These are phyloP conservation scores for Cyclura pinguis DNA, from an alignment of 2,797 vertebrate genomes.

Conservation along the genomic window DNA sequence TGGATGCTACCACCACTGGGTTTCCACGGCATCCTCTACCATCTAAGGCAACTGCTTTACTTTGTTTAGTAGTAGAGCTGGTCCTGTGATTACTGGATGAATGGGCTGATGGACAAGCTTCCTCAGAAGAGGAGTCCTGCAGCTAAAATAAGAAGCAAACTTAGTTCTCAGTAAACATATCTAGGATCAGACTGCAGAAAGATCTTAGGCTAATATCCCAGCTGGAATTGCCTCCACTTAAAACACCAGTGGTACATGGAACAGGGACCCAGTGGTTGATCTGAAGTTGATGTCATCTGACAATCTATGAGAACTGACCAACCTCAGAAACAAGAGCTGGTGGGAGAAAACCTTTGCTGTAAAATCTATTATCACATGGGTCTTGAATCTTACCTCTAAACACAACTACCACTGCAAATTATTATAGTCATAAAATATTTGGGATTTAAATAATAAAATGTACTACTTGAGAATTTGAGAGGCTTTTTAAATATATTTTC, in stretches of 20 bases:
- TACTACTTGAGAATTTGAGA: not conserved
- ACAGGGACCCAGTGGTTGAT: not conserved
- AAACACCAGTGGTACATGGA: not conserved
- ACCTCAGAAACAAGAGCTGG: not conserved
- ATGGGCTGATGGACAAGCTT: not conserved
- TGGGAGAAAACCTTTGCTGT: not conserved
- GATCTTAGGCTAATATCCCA: not conserved
- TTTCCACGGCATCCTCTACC: not conserved
- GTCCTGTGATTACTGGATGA: not conserved
- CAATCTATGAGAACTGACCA: not conserved
- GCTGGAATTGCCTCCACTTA: not conserved
- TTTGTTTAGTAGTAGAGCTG: not conserved
- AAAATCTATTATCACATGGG: not conserved
- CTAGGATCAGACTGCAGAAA: not conserved
- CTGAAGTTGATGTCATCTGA: not conserved
- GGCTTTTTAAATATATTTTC: not conserved
- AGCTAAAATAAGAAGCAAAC: not conserved
- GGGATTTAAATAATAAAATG: not conserved
- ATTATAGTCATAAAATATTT: not conserved
- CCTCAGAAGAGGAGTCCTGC: not conserved
- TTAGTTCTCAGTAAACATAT: not conserved
- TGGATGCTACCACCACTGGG: not conserved
- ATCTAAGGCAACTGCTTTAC: too few relatives aligned
- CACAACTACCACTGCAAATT: not conserved
- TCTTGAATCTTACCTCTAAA: not conserved